Base-by-base conservation (phyloP, 2,888 invertebrate species). In the Gibbula magus region DNA sequence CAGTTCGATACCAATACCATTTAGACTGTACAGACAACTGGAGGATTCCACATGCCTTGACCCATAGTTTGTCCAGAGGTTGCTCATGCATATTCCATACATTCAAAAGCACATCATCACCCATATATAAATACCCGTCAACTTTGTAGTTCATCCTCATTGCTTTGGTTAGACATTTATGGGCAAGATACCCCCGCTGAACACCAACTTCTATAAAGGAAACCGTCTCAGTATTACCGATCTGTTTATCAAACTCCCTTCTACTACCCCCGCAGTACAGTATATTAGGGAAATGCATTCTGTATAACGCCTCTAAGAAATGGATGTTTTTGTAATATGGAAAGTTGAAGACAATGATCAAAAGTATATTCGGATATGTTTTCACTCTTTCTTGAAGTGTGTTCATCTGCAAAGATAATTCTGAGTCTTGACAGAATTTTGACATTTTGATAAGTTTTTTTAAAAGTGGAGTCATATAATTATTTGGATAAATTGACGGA, bases 61-160 rank as follows among this genome's bases (percentile, higher is more conserved):
- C 18, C 75, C 75, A 75, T 18, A 75, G 45, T 32, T 51, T 29
- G 32, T 51, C 53, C 25, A 18, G n/a, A 53, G 75, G 75, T 16
- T 51, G 32, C n/a, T 20, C 51, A 10, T 22, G 13, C 22, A 75
- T 22, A 13, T 20, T 53, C 75, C 75, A 75, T 8, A 32, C 29
- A n/a, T n/a, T n/a, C n/a, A n/a, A n/a, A n/a, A n/a, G n/a, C n/a
- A n/a, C n/a, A n/a, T n/a, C n/a, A n/a, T n/a, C n/a, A n/a, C n/a
- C n/a, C n/a, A n/a, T n/a, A n/a, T n/a, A n/a, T n/a, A n/a, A n/a
- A n/a, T n/a, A 82, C 0, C 82, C 86, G 7, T 51, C 77, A 10
- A 82, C 79, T 13, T 84, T 82, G 79, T 84, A 82, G n/a, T 78
- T 70, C 83, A 86, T 82, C 22, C 74, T 51, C 29, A 77, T 73